Conservation (phyloP, 2,888 invertebrate genomes). For the Nomada flava region DNA sequence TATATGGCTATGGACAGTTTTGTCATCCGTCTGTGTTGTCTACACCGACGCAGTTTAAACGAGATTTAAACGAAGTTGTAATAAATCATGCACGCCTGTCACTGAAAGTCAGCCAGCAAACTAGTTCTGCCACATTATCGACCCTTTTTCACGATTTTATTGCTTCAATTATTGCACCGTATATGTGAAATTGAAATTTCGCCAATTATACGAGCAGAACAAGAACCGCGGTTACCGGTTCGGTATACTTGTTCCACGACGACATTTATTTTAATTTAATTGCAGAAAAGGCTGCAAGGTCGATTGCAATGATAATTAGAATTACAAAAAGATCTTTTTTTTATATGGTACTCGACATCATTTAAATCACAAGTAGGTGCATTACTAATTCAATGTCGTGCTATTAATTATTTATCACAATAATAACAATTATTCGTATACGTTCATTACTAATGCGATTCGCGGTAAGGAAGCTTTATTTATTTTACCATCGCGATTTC, state of each 20-base stretch:
- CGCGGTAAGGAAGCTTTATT: not conserved
- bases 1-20: slow-evolving; percentile 48
- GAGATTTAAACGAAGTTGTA: slow-evolving; percentile 50
- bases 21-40: slow-evolving; percentile 31
- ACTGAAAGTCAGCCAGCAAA: slow-evolving; percentile 47
- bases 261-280: not conserved
- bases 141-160: slow-evolving; percentile 14
- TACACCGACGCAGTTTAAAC: slow-evolving; percentile 27
- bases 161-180: slow-evolving; percentile 26
- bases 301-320: not conserved
- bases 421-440: not conserved
- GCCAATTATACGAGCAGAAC: not conserved
- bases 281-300: not conserved
- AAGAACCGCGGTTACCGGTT: not conserved
- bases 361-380: not conserved
- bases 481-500: not conserved
- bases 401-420: not conserved
- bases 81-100: slow-evolving; percentile 54
- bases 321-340: not conserved
- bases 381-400: not conserved
- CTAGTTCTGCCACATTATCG: slow-evolving; percentile 31
- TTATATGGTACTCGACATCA: not conserved
- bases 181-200: slow-evolving; percentile 36
- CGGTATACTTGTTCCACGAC: not conserved
- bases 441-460: not conserved